These are phyloP conservation scores for Solea solea DNA, from an alignment of 2,113 vertebrate genomes.

Conservation along the genomic window DNA sequence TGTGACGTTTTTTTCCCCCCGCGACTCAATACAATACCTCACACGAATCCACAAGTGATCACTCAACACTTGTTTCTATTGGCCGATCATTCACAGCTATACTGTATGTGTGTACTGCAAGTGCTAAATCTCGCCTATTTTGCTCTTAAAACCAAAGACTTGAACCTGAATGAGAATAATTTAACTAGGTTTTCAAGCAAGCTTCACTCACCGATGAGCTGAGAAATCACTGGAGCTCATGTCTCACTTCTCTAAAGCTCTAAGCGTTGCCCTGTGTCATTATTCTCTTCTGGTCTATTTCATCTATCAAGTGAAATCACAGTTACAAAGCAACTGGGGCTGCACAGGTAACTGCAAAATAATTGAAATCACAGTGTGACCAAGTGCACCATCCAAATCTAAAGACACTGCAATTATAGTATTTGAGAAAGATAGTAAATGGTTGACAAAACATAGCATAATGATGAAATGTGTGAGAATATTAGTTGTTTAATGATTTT, in stretches of 20 bases:
- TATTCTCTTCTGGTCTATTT: neutral
- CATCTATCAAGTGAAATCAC: neutral
- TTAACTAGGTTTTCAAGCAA: no score
- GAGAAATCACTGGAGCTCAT: no score
- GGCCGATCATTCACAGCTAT: neutral
- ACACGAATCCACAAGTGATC: neutral
- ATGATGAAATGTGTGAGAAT: no score
- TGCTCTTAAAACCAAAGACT: neutral
- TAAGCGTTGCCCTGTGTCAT: no score
- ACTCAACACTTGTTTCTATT: neutral
- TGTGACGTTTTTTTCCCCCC: slow-evolving; percentile 9
- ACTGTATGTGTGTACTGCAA: no score
- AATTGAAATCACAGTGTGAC: no score
- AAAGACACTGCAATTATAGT: no score
- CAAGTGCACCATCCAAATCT: no score
- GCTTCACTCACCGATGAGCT: no score
- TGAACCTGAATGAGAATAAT: neutral
- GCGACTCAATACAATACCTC: neutral
- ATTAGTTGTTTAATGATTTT: no score
- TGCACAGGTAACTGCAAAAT: neutral
- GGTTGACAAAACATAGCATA: no score
- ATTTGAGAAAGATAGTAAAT: no score
- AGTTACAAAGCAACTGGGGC: neutral
- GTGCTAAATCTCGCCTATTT: neutral
- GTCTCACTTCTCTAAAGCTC: neutral